Percentiles rank a stretch among this genome's conserved stretches.
Evolutionary conservation across 2,113 vertebrate genomes (phyloP).

Genomic region (Spheniscus mendiculus): DNA sequence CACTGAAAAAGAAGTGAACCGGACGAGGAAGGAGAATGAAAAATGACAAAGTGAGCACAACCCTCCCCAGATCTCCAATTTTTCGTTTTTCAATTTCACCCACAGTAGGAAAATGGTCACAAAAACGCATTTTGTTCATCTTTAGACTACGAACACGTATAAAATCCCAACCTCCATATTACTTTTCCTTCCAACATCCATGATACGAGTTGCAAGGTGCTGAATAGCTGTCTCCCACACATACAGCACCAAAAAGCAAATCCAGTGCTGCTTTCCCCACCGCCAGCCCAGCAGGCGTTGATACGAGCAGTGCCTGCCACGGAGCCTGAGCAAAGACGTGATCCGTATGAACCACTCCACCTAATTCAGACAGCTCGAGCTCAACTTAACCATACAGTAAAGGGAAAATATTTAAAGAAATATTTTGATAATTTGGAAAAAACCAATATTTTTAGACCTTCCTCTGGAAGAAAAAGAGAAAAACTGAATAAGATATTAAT

Average conservation of each 20-base stretch:
- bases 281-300: neutral
- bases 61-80: neutral
- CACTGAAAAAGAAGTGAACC: neutral
- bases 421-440: neutral
- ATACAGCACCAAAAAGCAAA: neutral
- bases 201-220: accelerated
- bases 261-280: neutral
- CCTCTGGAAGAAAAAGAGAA: neutral
- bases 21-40: neutral
- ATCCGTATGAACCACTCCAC: neutral
- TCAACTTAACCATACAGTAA: neutral
- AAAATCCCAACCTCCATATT: neutral
- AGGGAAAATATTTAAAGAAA: neutral
- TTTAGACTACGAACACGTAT: neutral
- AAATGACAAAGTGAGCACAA: neutral
- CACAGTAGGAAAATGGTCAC: neutral
- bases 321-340: neutral
- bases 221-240: neutral
- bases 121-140: neutral
- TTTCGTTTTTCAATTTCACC: conserved; percentile 27
- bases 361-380: neutral
- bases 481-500: conserved; percentile 21
- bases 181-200: neutral
- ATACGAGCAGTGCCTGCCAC: accelerated
- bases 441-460: neutral